Base-by-base conservation (phyloP, 2,888 invertebrate species). In the Crematogaster levior region DNA sequence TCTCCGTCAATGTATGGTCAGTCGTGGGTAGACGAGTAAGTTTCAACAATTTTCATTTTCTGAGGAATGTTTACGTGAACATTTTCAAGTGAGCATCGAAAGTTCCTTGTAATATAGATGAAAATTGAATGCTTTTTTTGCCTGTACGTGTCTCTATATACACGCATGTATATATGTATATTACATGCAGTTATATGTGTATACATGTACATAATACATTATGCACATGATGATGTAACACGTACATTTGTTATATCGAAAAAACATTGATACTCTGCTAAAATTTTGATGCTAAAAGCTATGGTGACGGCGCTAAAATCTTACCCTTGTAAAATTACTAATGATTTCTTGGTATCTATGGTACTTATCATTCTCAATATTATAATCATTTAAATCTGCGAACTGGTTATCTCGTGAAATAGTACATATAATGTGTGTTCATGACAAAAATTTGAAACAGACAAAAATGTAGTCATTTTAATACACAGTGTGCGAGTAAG, bases 301-400 rank as follows among this genome's bases (percentile, higher is more conserved):
- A 90, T 70, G 94, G 94, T 94, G 94, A 93, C 91, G 94, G 94
- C 93, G 93, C 92, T 94, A 93, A 65, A 94, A 92, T 88, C 89
- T 91, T 88, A 92, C 88, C 88, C 90, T 92, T 86, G 89, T 90
- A 91, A 90, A 92, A 92, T 91, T 90, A 93, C 94, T 94, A 94
- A 94, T 93, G 90, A 92, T 92, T 89, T 89, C 91, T 92, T 92
- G 93, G 93, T 93, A 90, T 93, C 91, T 93, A 91, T 92, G 92
- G 93, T 93, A 89, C 86, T 88, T 80, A 83, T 70, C 77, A 86
- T 82, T 82, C 72, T 87, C n/a, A 83, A 83, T 88, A 85, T 86
- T 84, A 81, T 85, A 70, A 85, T 84, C 37, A 66, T 82, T 70
- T 79, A 51, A 77, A 34, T 60, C 40, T 73, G 40, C 12, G 27